Evolutionary conservation across 2,888 invertebrate species (phyloP).

Genomic region (Eugnorisma glareosa): DNA sequence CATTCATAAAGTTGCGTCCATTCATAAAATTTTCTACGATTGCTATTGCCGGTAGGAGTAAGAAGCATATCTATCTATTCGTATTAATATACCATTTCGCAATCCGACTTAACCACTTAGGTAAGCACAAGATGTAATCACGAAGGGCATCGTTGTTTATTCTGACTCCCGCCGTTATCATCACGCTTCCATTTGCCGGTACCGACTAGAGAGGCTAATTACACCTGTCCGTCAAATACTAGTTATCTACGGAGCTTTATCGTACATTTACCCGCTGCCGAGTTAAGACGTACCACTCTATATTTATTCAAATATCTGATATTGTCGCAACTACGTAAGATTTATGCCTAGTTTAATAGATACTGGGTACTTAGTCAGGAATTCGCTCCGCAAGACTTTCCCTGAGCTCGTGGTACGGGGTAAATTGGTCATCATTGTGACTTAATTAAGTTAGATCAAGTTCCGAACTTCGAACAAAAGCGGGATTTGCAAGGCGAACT

Average conservation of each 20-base stretch:
- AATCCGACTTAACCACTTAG: conserved; percentile 80
- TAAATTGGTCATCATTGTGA: conserved; percentile 63
- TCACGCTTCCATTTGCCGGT: conserved; percentile 80
- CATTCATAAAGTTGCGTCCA: conserved; percentile 61
- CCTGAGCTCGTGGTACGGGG: conserved; percentile 52
- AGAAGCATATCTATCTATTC: conserved; percentile 40
- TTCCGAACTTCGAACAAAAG: conserved; percentile 55
- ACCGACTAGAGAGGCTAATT: conserved; percentile 82
- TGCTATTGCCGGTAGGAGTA: conserved; percentile 24
- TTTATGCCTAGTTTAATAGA: conserved; percentile 69
- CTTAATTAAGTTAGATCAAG: conserved; percentile 61
- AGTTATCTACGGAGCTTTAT: conserved; percentile 81
- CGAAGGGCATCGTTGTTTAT: conserved; percentile 86
- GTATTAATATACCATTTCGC: conserved; percentile 73
- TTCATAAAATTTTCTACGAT: conserved; percentile 54
- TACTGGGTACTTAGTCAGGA: conserved; percentile 65
- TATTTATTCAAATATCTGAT: conserved; percentile 71
- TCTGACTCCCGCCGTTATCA: conserved; percentile 76
- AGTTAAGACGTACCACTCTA: conserved; percentile 70
- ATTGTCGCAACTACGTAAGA: conserved; percentile 67
- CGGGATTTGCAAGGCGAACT: conserved; percentile 35
- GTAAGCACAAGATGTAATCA: conserved; percentile 77
- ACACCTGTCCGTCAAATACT: conserved; percentile 86
- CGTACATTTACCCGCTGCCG: conserved; percentile 77
- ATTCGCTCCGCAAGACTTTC: conserved; percentile 64